A percentile compares a stretch with the other conserved stretches of the same genome.
Conservation (phyloP, 2,888 invertebrate species). For the Himalopsyche japonica region DNA sequence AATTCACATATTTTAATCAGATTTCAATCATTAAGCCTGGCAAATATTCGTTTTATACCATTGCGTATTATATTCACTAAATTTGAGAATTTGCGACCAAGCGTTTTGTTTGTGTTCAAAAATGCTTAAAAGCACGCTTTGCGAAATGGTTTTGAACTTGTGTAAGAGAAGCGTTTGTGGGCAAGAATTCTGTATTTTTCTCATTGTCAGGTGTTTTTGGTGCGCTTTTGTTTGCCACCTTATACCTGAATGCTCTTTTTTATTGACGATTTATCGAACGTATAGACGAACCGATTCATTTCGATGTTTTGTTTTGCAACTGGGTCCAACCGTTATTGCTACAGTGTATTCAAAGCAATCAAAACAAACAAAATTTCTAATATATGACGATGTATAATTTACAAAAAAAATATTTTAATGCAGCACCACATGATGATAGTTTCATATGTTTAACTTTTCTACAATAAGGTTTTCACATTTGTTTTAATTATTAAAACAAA, state of each 20-base stretch:
- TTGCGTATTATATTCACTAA: too few relatives aligned
- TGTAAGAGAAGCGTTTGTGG: neutral
- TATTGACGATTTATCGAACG: conserved; percentile 5
- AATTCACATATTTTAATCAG: too few relatives aligned
- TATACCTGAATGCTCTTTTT: neutral
- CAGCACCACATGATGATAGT: too few relatives aligned
- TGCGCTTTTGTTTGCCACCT: neutral
- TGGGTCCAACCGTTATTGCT: neutral
- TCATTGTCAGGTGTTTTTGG: neutral
- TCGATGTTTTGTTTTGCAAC: conserved; percentile 6
- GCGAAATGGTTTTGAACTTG: neutral
- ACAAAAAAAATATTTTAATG: too few relatives aligned
- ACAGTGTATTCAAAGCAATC: neutral
- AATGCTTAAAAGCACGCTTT: neutral
- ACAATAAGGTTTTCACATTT: too few relatives aligned
- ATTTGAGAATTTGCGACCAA: too few relatives aligned
- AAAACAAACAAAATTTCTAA: too few relatives aligned
- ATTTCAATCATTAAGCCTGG: too few relatives aligned
- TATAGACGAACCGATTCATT: neutral
- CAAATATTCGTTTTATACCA: too few relatives aligned
- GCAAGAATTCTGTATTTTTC: neutral
- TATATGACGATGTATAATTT: too few relatives aligned
- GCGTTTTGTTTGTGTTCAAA: neutral
- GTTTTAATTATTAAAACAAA: too few relatives aligned
- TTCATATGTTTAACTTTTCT: too few relatives aligned